Evolutionary conservation across 2,113 vertebrate species (phyloP), one percentile per base, ranked within the genome.

Genomic region (Rhizomys pruinosus): DNA sequence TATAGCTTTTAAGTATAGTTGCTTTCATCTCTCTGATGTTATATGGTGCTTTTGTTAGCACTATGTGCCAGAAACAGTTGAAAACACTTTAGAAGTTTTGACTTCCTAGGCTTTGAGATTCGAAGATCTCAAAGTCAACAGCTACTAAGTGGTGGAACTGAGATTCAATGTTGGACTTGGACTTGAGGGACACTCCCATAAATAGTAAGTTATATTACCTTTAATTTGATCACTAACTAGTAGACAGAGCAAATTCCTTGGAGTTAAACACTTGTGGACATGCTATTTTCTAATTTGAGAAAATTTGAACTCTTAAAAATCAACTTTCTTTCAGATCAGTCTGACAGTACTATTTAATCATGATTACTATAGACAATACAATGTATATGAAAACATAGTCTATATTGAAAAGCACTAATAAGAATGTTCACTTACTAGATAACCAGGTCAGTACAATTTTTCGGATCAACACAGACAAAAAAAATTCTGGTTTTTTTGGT

Each of bases 121-220:
- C 81, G 42, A 69, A 93, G 90, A 68, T 59, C 39, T 64, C 78
- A 94, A 96, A 1, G 55, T 92, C 69, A 92, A 42, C 42, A 92
- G 19, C 42, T 90, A 27, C 22, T 55, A n/a, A 52, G 29, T 61
- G 3, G 16, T 80, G 44, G 55, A 82, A 66, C 22, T 42, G 47
- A 57, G 39, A 86, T 89, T 84, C 64, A 32, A 87, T 78, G n/a
- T 47, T 1, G 0, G 29, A 1, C 42, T 87, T 87, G 69, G 71
- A 19, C 77, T 64, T 39, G 2, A 86, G n/a, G 63, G 12, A 3
- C 42, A 64, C 42, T 59, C 8, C 73, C 81, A 13, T 19, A 71
- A 95, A 84, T 27, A 72, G 5, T 11, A 72, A 66, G 16, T 61
- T 61, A 12, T 3, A 47, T 12, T 2, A 32, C 34, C 74, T 73